These are phyloP conservation scores for Netelia fuscicornis DNA, from an alignment of 2,888 invertebrate species.

Conservation along the genomic window DNA sequence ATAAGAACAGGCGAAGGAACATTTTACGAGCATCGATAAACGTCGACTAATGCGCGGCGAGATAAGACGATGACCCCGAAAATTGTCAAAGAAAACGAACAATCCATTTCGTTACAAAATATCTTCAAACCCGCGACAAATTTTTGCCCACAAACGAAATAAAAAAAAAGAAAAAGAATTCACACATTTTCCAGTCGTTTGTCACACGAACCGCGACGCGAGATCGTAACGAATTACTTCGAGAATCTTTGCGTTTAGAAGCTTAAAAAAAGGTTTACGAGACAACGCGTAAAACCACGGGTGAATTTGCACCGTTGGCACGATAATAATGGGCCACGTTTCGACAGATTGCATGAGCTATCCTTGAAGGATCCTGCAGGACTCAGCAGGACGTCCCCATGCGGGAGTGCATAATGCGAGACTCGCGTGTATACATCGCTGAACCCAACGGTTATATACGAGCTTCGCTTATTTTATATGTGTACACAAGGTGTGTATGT, in stretches of 20 bases:
- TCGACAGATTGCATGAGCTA: constrained; percentile 72
- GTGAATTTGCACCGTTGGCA: constrained; percentile 67
- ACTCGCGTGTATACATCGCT: neutral
- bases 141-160: too few species aligned
- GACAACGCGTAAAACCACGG: constrained; percentile 58
- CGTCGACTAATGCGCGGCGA: constrained; percentile 26
- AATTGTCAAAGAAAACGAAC: constrained; percentile 38
- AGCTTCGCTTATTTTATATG: constrained; percentile 1
- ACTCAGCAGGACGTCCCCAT: constrained; percentile 74
- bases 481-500: neutral
- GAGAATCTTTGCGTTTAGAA: neutral
- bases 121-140: too few species aligned
- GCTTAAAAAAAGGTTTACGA: constrained; percentile 4
- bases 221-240: constrained; percentile 7
- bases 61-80: constrained; percentile 56
- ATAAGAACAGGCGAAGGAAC: neutral
- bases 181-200: constrained; percentile 15
- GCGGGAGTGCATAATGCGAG: constrained; percentile 65
- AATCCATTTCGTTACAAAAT: neutral
- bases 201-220: neutral
- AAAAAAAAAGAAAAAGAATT: too few species aligned
- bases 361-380: constrained; percentile 64
- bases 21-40: constrained; percentile 48
- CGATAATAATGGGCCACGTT: constrained; percentile 72
- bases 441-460: too few species aligned